Conservation (phyloP, 2,797 vertebrate species). For the Geotria australis region DNA sequence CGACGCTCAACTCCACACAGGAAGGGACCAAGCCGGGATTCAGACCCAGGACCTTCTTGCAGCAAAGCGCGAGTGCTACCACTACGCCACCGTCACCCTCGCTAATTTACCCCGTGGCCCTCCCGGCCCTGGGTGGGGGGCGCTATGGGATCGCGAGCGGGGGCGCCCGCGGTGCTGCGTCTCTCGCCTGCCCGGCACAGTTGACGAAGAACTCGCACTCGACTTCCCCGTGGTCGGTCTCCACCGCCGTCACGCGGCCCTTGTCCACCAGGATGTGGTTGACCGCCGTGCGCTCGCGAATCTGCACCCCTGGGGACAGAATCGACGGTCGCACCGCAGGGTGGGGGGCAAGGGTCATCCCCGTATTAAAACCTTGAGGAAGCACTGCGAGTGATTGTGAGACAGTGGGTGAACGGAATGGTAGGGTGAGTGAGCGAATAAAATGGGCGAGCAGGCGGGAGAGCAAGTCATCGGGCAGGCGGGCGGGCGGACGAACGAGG, state of each 20-base stretch:
- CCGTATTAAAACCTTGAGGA: too few relatives aligned
- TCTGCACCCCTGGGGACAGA: constrained; percentile 36
- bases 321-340: not conserved
- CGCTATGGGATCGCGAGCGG: not conserved
- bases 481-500: too few relatives aligned
- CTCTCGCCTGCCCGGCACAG: constrained; percentile 63
- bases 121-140: too few relatives aligned
- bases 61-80: not conserved
- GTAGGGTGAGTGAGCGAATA: too few relatives aligned
- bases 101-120: too few relatives aligned
- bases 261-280: constrained; percentile 45
- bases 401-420: too few relatives aligned
- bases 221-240: constrained; percentile 50
- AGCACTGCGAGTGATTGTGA: too few relatives aligned
- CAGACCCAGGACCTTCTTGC: not conserved
- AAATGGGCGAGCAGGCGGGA: too few relatives aligned
- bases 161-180: not conserved
- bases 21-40: not conserved
- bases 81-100: not conserved
- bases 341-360: too few relatives aligned
- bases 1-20: too few relatives aligned
- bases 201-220: constrained; percentile 72
- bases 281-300: constrained; percentile 43
- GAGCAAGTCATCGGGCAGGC: too few relatives aligned
- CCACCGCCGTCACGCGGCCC: constrained; percentile 36